These are phyloP conservation scores for Oncorhynchus kisutch DNA, from an alignment of 2,113 vertebrate species.

Conservation along the genomic window DNA sequence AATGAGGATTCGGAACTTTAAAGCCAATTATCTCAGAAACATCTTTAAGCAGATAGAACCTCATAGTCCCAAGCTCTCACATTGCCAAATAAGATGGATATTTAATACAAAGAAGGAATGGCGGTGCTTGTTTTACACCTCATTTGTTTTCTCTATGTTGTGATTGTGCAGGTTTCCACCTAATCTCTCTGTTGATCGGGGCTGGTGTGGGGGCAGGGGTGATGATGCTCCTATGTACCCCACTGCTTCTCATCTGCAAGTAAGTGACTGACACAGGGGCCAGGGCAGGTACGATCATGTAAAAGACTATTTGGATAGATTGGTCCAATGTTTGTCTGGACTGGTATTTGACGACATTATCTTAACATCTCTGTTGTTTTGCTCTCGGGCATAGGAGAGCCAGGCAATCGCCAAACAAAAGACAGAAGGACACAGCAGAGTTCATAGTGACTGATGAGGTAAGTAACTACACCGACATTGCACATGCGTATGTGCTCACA, in stretches of 20 bases:
- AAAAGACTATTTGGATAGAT: background rate
- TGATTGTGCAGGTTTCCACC: conserved; percentile 40
- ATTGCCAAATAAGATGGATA: no score
- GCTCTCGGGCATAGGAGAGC: conserved; percentile 44
- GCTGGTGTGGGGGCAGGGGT: conserved; percentile 45
- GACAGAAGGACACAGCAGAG: conserved; percentile 20
- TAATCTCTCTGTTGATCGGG: conserved; percentile 44
- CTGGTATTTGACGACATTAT: background rate
- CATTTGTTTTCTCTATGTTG: conserved; percentile 7
- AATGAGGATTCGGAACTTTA: no score
- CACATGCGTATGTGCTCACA: background rate
- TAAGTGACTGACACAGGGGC: conserved; percentile 24
- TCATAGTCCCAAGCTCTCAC: background rate
- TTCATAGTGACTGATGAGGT: conserved; percentile 40
- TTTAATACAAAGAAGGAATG: no score
- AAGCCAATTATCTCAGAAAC: no score
- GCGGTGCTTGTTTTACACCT: background rate
- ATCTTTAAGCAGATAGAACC: no score
- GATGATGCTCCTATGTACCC: conserved; percentile 54
- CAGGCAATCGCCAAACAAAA: background rate
- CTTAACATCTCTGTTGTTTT: background rate
- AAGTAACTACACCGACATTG: conserved; percentile 19
- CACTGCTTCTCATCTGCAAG: conserved; percentile 49
- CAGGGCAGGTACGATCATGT: conserved; percentile 20
- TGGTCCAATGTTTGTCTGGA: background rate